phyloP scores from a whole-genome alignment of 2,113 vertebrate genomes.

The Salvelinus alpinus region DNA sequence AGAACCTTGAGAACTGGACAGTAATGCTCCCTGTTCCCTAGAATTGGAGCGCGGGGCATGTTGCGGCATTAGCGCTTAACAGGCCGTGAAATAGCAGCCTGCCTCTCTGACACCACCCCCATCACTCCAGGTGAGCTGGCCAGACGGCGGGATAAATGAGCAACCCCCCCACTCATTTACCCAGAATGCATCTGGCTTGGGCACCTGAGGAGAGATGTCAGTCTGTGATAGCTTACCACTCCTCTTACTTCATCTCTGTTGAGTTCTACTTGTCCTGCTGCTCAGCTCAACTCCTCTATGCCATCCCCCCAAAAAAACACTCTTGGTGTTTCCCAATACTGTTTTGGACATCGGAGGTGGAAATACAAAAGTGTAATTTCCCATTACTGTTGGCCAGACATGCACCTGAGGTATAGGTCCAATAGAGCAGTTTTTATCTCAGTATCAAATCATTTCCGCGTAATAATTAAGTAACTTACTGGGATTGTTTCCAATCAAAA shows the following conservation, averaged over 20 bases:
- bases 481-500: too few relatives aligned
- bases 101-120: slow-evolving; percentile 82
- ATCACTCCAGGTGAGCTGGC: slow-evolving; percentile 81
- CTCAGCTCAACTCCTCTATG: too few relatives aligned
- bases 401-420: too few relatives aligned
- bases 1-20: slow-evolving; percentile 70
- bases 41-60: slow-evolving; percentile 77
- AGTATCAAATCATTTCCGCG: too few relatives aligned
- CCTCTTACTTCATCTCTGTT: slow-evolving; percentile 31
- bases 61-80: slow-evolving; percentile 90
- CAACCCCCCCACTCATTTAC: slow-evolving; percentile 38
- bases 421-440: too few relatives aligned
- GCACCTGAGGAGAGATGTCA: slow-evolving; percentile 57
- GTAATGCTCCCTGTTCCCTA: slow-evolving; percentile 78
- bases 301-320: too few relatives aligned
- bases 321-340: too few relatives aligned
- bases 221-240: slow-evolving; percentile 52
- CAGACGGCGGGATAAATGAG: slow-evolving; percentile 85
- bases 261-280: background rate
- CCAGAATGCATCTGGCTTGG: slow-evolving; percentile 51
- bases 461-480: too few relatives aligned
- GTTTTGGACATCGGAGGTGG: too few relatives aligned
- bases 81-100: slow-evolving; percentile 93
- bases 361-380: too few relatives aligned
- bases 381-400: too few relatives aligned